Base-by-base conservation (phyloP, 1,140 invertebrate species). In the Trichonephila clavipes region DNA sequence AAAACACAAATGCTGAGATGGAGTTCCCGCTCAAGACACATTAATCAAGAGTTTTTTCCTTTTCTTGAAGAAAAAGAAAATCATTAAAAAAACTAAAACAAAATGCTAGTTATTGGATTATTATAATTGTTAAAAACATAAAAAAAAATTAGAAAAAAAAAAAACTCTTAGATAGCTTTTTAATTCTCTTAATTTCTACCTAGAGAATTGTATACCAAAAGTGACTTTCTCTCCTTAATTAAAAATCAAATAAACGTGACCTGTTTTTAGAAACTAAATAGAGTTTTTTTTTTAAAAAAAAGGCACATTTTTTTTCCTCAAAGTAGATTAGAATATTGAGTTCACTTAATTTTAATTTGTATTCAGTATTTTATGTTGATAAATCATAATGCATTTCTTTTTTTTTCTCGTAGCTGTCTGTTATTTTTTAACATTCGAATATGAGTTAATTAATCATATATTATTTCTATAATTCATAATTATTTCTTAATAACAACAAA, bases 311-410 rank as follows among this genome's bases (percentile, higher is more conserved):
- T 69, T 69, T 69, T 69, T 2, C 24, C n/a, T 24, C 8, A n/a
- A 24, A 24, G 66, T 24, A 69, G 21, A 69, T 28, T n/a, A 7
- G 66, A 12, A 69, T 7, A 62, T 18, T n/a, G 21, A 24, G 64
- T 28, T 69, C 66, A 69, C 66, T 69, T 28, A 69, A 69, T 69
- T 69, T 69, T 69, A 69, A 69, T 69, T 69, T 28, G n/a, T 28
- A n/a, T 69, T 18, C 61, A 62, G 16, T 18, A 18, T 62, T 51
- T 51, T 51, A 5, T 51, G 51, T 51, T 10, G 4, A 51, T 51
- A 51, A 51, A 51, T 51, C 51, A 51, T 51, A 1, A 51, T 51
- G 51, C 51, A 51, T 51, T 51, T 10, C 7, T 12, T 5, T 12
- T 51, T 28, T 28, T 51, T 51, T 5, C 51, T 51, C 51, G 5